phyloP scores from a whole-genome alignment of 2,797 vertebrate species.

The Trachurus trachurus region DNA sequence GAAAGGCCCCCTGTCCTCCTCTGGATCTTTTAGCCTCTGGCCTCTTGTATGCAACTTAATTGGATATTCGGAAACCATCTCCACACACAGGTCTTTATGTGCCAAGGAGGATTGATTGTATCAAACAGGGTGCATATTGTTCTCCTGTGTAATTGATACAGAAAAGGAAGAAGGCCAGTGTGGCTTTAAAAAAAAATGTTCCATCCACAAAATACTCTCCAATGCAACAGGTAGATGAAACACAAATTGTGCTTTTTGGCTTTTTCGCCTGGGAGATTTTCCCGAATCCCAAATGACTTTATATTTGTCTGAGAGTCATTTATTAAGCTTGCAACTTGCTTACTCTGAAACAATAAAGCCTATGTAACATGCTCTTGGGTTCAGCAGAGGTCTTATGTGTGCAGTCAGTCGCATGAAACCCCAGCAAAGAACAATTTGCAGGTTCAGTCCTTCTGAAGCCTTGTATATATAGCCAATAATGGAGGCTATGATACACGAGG shows the following conservation, averaged over 20 bases:
- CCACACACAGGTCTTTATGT: conserved; percentile 52
- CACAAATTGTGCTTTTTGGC: conserved; percentile 33
- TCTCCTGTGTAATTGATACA: conserved; percentile 70
- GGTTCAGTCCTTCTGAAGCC: conserved; percentile 53
- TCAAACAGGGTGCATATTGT: conserved; percentile 77
- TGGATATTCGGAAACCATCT: conserved; percentile 62
- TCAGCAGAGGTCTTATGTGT: conserved; percentile 40
- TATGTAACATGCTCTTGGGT: conserved; percentile 14
- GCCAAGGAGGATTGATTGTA: conserved; percentile 54
- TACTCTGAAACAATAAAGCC: conserved; percentile 30
- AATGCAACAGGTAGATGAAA: conserved; percentile 43
- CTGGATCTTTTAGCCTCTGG: conserved; percentile 39
- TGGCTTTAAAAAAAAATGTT: conserved; percentile 54
- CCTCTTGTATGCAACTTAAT: conserved; percentile 49
- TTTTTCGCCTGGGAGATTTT: conserved; percentile 2
- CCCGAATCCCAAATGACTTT: background rate
- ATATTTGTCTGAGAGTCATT: conserved; percentile 42
- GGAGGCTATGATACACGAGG: conserved; percentile 68
- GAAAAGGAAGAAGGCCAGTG: conserved; percentile 42
- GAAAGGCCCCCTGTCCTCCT: conserved; percentile 70
- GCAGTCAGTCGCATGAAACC: conserved; percentile 48
- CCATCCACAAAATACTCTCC: conserved; percentile 38
- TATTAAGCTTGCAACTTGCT: conserved; percentile 52
- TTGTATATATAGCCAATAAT: conserved; percentile 79
- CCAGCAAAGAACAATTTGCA: conserved; percentile 43